Evolutionary conservation across 2,797 vertebrate genomes (phyloP), one percentile per base, ranked within the genome.

Genomic region (Enteromius viviparus): DNA sequence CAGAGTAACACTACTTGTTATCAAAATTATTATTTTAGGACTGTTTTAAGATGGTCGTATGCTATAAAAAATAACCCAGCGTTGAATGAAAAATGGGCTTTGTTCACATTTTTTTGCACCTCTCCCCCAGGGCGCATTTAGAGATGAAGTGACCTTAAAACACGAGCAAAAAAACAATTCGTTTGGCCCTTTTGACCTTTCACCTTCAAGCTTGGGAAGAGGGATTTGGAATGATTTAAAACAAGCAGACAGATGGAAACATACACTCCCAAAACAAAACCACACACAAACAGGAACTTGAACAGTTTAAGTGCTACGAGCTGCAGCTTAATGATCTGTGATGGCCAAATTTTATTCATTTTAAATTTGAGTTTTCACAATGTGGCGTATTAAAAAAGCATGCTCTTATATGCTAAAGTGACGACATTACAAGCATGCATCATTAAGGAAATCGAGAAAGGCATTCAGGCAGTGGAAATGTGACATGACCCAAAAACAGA

Each of bases 101-200:
- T 66, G n/a, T 78, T 82, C 76, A 76, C 55, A 8, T 82, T 84
- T 58, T 77, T 82, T 75, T 51, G 62, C 53, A 70, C 29, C 19
- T 40, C n/a, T 81, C 85, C 86, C 81, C 78, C 76, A 77, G 83
- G 85, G 86, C 17, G 19, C n/a, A 3, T 75, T 76, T 74, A 81
- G 83, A 84, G 76, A 83, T 81, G 69, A 72, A 77, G 60, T 85
- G 85, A 87, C 88, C 88, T 89, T 89, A 81, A 76, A 86, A 85
- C 64, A 15, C 7, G 37, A 32, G 14, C 76, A 81, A 26, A 71
- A 86, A 86, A 87, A 81, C 83, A 76, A 76, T 71, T 74, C 8
- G 32, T 85, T 85, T 87, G 86, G 83, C 85, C 85, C 49, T 29
- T 51, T 64, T 78, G 83, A 88, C 81, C 86, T 84, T 55, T 81